Evolutionary conservation across 2,888 invertebrate species (phyloP).

Genomic region (Conops quadrifasciatus): DNA sequence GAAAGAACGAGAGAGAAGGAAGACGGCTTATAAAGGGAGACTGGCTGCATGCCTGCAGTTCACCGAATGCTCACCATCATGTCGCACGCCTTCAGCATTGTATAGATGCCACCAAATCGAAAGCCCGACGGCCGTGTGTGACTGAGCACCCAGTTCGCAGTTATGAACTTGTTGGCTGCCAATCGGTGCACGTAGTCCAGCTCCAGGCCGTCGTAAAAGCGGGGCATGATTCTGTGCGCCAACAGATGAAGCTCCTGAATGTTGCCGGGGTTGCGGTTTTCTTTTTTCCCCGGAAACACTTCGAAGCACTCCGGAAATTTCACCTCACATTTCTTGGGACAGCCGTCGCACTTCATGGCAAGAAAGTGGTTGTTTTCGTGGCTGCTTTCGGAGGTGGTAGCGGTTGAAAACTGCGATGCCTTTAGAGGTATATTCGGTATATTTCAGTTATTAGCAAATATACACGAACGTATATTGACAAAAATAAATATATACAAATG

Average conservation of each 20-base stretch:
- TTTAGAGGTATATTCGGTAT: too few relatives aligned
- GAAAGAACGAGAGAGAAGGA: neutral
- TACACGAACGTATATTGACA: neutral
- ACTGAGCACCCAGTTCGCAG: constrained; percentile 59
- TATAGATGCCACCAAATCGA: constrained; percentile 62
- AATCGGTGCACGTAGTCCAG: constrained; percentile 56
- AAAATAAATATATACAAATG: neutral
- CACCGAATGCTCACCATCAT: constrained; percentile 56
- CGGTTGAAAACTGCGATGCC: neutral
- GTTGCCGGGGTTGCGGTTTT: constrained; percentile 61
- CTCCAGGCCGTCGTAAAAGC: constrained; percentile 61
- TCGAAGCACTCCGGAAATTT: constrained; percentile 58
- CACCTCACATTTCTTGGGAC: constrained; percentile 46
- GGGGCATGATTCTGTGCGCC: constrained; percentile 62
- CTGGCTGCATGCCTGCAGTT: too few relatives aligned
- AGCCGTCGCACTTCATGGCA: constrained; percentile 48
- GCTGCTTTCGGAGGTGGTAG: neutral
- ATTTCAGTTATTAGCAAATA: too few relatives aligned
- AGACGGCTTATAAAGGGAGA: neutral
- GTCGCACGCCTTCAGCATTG: constrained; percentile 51
- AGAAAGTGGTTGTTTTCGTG: neutral
- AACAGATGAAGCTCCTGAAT: constrained; percentile 59
- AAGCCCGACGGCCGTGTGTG: constrained; percentile 61
- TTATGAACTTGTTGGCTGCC: constrained; percentile 57
- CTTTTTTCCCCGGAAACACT: constrained; percentile 50